Evolutionary conservation across 2,888 invertebrate species (phyloP).

Genomic region (Heteropelma amictum): DNA sequence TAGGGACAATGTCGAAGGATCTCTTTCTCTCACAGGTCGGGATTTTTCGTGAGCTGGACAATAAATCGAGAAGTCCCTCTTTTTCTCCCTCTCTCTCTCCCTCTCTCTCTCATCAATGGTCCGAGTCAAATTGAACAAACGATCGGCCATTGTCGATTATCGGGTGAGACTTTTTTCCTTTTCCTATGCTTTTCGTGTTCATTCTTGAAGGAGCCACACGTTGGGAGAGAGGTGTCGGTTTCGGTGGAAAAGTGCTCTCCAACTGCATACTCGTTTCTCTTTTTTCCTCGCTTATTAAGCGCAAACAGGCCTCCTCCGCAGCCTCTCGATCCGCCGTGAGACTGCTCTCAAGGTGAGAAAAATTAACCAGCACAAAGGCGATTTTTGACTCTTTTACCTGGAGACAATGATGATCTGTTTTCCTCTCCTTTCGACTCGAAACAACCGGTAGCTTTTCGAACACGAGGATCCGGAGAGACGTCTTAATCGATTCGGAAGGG

Average conservation of each 20-base stretch:
- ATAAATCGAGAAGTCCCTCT: no score
- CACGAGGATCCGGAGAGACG: conserved; percentile 1
- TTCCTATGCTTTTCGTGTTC: conserved; percentile 10
- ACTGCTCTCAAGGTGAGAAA: background rate
- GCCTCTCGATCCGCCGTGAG: background rate
- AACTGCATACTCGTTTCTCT: conserved; percentile 1
- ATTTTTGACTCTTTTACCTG: conserved; percentile 6
- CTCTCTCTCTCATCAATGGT: conserved; percentile 62
- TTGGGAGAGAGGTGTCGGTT: conserved; percentile 23
- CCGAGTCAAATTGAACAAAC: conserved; percentile 73
- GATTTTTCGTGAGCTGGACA: conserved; percentile 68
- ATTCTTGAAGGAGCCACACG: conserved; percentile 25
- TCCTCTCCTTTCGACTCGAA: conserved; percentile 4
- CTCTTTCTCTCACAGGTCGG: conserved; percentile 46
- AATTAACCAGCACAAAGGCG: conserved; percentile 33
- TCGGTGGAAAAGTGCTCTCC: conserved; percentile 15
- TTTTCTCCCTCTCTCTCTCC: no score
- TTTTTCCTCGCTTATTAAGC: conserved; percentile 46
- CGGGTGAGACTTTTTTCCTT: conserved; percentile 38
- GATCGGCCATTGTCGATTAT: conserved; percentile 66
- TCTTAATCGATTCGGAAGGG: conserved; percentile 41
- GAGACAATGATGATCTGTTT: conserved; percentile 40
- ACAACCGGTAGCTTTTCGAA: background rate
- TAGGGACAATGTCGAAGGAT: conserved; percentile 48
- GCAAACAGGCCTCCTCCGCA: conserved; percentile 6